Evolutionary conservation across 2,113 vertebrate species (phyloP).

Genomic region (Rhynchomys soricoides): DNA sequence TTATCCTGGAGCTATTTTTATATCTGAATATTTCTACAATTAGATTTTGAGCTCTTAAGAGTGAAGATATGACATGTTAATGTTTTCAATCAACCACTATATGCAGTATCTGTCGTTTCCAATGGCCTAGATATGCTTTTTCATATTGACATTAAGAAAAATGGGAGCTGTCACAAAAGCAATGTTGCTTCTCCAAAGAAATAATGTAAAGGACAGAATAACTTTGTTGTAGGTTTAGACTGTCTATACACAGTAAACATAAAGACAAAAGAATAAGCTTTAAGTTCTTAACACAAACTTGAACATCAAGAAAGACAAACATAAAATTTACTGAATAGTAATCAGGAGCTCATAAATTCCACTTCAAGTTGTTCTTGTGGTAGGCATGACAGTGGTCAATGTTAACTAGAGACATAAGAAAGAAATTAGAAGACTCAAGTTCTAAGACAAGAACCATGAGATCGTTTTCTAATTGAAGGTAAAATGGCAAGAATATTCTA

Average conservation of each 20-base stretch:
- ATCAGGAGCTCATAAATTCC: not conserved
- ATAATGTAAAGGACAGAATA: not conserved
- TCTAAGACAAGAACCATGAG: not conserved
- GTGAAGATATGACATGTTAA: conserved; percentile 19
- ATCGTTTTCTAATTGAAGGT: not conserved
- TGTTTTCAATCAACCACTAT: conserved; percentile 1
- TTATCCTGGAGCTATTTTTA: conserved; percentile 32
- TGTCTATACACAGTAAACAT: not conserved
- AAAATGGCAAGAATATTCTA: not conserved
- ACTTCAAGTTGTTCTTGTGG: not conserved
- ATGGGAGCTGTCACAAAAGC: conserved; percentile 5
- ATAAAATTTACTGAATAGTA: not conserved
- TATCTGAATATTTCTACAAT: conserved; percentile 15
- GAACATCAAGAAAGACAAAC: not conserved
- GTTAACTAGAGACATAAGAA: not conserved
- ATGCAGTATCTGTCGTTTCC: not conserved
- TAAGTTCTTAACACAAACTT: not conserved
- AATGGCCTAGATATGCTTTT: conserved; percentile 1
- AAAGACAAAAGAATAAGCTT: not conserved
- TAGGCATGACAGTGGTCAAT: not conserved
- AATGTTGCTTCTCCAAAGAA: not conserved
- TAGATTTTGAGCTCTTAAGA: conserved; percentile 29
- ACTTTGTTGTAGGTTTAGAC: not conserved
- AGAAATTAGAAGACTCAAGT: not conserved
- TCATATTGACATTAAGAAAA: not conserved